Base-by-base conservation (phyloP, 2,888 invertebrate genomes). In the Dasypolia templi region DNA sequence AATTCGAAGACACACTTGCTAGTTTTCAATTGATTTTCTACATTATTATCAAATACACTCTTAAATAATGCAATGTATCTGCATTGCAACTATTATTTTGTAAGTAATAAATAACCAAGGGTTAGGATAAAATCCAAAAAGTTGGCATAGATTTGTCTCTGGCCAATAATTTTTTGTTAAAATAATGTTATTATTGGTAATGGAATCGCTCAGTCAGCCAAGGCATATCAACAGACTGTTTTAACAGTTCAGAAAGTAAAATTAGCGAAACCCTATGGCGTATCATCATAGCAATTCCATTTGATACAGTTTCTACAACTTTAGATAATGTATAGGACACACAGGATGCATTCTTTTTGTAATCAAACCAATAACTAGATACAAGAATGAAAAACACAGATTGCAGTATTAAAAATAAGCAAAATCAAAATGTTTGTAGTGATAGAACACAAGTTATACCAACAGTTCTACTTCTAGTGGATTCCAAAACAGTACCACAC, bases 181-280 rank as follows among this genome's bases (percentile, higher is more conserved):
- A n/a, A 29, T 61, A 32, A 29, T 56, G 32, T 51, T 64, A 42
- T 29, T 44, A 29, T 61, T 35, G 3, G 2, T 39, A 70, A 79
- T 61, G 64, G 72, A 78, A 87, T 88, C 77, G 91, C 95, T 96
- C 96, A 96, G 96, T 94, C 96, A 96, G 96, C 96, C 96, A 96
- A 96, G 96, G 96, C 73, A 78, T 95, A 93, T 94, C 95, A 91
- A 91, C 96, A 95, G 26, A 88, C 84, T 91, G 91, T 85, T 72
- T 65, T n/a, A 65, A 89, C 89, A 93, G 87, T 90, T 94, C 94
- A 92, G 95, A 80, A 62, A 78, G 75, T 82, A 87, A 49, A 85
- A 86, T 90, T 81, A 94, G 96, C 96, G 95, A 96, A 96, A 96
- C 96, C 95, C 75, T 89, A 92, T 93, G 94, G 93, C 79, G 58